Percentiles rank a stretch among this genome's conserved stretches.
phyloP scores from a whole-genome alignment of 2,888 invertebrate genomes.

The Opisthograptis luteolata region DNA sequence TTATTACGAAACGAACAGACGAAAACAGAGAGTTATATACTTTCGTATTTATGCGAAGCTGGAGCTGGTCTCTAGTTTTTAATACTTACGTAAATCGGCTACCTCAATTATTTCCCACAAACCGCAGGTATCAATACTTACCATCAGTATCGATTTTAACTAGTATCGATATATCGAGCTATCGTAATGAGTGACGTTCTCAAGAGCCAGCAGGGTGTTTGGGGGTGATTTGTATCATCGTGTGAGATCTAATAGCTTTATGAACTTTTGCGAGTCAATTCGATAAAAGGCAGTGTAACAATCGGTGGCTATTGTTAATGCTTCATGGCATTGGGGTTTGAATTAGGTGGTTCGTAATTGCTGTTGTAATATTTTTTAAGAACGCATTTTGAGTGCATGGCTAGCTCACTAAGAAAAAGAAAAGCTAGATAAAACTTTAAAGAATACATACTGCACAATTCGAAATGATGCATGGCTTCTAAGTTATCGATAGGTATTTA shows the following conservation, averaged over 20 bases:
- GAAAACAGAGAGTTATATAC: no score
- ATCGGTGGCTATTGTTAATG: conserved; percentile 52
- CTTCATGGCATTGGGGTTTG: conserved; percentile 53
- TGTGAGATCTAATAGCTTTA: conserved; percentile 75
- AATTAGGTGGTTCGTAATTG: conserved; percentile 50
- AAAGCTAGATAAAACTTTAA: background rate
- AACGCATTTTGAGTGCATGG: background rate
- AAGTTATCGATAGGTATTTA: no score
- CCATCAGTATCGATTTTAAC: conserved; percentile 65
- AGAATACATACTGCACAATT: no score
- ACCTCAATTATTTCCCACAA: conserved; percentile 61
- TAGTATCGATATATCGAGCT: conserved; percentile 53
- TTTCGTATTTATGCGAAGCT: no score
- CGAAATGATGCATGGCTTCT: no score
- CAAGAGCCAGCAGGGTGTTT: conserved; percentile 67
- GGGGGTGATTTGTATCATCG: conserved; percentile 71
- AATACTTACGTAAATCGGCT: conserved; percentile 46
- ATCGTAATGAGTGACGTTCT: conserved; percentile 76
- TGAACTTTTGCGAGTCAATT: conserved; percentile 49
- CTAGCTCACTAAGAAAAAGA: background rate
- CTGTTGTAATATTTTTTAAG: conserved; percentile 44
- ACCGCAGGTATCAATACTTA: conserved; percentile 68
- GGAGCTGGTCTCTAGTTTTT: no score
- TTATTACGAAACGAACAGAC: no score
- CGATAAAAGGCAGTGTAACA: conserved; percentile 48